These are phyloP conservation scores for Melanotaenia duboulayi DNA, from an alignment of 2,113 vertebrate species.

Conservation along the genomic window DNA sequence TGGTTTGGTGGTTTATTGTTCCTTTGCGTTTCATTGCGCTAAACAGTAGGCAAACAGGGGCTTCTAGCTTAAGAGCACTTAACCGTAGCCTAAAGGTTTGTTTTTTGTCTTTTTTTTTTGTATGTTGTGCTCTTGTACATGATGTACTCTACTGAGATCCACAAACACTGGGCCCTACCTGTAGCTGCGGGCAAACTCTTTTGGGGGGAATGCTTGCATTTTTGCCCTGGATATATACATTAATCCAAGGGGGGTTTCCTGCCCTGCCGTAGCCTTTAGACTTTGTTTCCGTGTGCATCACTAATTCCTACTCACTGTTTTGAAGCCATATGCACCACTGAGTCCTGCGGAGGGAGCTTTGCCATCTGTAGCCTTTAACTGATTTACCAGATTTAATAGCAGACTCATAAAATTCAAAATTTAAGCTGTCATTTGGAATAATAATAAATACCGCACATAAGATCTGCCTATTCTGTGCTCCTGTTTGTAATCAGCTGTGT, in stretches of 20 bases:
- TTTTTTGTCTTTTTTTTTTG: too few relatives aligned
- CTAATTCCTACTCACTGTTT: slow-evolving; percentile 25
- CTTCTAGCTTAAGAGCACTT: slow-evolving; percentile 30
- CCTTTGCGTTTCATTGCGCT: slow-evolving; percentile 3
- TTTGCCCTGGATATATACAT: slow-evolving; percentile 16
- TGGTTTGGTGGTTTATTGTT: slow-evolving; percentile 2
- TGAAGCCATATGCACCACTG: slow-evolving; percentile 10
- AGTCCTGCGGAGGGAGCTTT: slow-evolving; percentile 16
- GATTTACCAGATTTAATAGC: background rate
- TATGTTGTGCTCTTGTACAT: slow-evolving; percentile 33
- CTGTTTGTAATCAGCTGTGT: slow-evolving; percentile 3
- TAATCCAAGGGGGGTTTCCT: slow-evolving; percentile 39
- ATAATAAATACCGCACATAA: background rate
- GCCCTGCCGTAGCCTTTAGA: slow-evolving; percentile 13
- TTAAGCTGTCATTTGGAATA: background rate
- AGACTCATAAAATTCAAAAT: background rate
- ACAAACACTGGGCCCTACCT: slow-evolving; percentile 12
- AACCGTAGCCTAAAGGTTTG: slow-evolving; percentile 37
- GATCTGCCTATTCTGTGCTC: background rate
- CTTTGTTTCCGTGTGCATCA: background rate
- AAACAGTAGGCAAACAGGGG: background rate
- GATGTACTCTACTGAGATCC: slow-evolving; percentile 20
- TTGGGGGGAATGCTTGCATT: background rate
- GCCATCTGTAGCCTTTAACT: slow-evolving; percentile 15
- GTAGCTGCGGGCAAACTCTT: background rate